Conservation (phyloP, 2,888 invertebrate species). For the Aplocera efformata region DNA sequence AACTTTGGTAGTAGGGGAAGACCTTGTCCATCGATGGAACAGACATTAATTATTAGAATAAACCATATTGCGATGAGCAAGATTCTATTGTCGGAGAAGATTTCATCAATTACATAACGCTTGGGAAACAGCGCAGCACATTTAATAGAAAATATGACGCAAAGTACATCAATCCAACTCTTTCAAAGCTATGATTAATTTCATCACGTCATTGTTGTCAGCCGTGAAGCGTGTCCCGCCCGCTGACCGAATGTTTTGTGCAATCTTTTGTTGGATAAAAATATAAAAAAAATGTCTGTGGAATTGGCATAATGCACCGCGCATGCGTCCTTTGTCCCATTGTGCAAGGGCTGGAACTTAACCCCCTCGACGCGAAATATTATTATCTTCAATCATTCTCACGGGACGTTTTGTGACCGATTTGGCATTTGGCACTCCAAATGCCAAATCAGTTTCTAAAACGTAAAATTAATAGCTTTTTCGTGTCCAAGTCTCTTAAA, state of each 20-base stretch:
- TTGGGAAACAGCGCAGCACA: slow-evolving; percentile 33
- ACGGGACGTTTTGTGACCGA: slow-evolving; percentile 33
- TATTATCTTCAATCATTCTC: slow-evolving; percentile 50
- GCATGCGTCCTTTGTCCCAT: slow-evolving; percentile 55
- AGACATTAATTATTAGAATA: too few relatives aligned
- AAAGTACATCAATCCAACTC: slow-evolving; percentile 38
- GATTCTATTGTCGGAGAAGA: slow-evolving; percentile 19
- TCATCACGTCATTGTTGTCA: slow-evolving; percentile 60
- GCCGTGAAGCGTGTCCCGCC: slow-evolving; percentile 57
- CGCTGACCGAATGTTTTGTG: slow-evolving; percentile 58
- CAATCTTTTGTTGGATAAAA: slow-evolving; percentile 54
- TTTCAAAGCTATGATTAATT: slow-evolving; percentile 59
- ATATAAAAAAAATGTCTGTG: slow-evolving; percentile 41
- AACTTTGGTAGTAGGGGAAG: too few relatives aligned
- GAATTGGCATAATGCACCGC: slow-evolving; percentile 49
- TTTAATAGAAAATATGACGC: slow-evolving; percentile 38
- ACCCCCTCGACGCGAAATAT: slow-evolving; percentile 41
- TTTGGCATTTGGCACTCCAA: slow-evolving; percentile 13
- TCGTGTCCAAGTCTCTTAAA: neutral
- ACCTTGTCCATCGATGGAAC: neutral
- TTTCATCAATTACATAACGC: slow-evolving; percentile 36
- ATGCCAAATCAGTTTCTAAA: too few relatives aligned
- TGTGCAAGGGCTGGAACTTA: slow-evolving; percentile 46
- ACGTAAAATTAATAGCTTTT: slow-evolving; percentile 7
- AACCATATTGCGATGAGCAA: slow-evolving; percentile 18